Conservation (phyloP, 2,888 invertebrate genomes). For the Morpho helenor region DNA sequence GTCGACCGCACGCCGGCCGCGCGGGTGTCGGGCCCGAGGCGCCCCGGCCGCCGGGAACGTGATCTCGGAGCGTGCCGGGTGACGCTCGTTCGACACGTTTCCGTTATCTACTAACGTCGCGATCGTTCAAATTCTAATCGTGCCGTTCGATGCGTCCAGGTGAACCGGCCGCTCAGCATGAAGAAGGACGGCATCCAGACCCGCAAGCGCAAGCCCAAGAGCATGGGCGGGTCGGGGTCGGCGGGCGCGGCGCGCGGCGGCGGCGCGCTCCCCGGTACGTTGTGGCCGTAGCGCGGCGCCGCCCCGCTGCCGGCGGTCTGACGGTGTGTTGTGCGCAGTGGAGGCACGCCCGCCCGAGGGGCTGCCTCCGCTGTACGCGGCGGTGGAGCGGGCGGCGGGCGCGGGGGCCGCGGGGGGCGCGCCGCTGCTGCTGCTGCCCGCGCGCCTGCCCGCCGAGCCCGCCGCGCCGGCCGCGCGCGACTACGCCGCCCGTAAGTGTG, state of each 20-base stretch:
- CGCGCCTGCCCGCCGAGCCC: constrained; percentile 41
- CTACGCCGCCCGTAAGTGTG: no score
- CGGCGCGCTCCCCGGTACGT: constrained; percentile 58
- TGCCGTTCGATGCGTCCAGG: constrained; percentile 73
- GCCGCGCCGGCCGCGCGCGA: constrained; percentile 17
- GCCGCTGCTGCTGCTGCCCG: constrained; percentile 51
- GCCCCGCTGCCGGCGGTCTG: constrained; percentile 6
- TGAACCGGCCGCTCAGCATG: constrained; percentile 97
- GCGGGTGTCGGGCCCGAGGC: background rate
- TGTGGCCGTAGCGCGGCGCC: constrained; percentile 15
- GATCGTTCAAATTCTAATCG: no score
- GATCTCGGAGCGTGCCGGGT: no score
- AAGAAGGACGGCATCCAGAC: constrained; percentile 99
- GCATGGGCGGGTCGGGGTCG: constrained; percentile 61
- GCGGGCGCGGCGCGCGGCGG: constrained; percentile 40
- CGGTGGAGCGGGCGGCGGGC: constrained; percentile 55
- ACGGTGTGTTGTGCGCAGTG: constrained; percentile 53
- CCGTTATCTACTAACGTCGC: no score
- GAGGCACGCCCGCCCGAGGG: constrained; percentile 63
- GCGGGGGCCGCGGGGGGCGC: constrained; percentile 59
- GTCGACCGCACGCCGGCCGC: constrained; percentile 10
- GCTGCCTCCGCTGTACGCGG: constrained; percentile 73
- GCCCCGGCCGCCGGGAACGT: background rate
- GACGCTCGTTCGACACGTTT: no score
- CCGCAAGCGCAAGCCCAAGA: constrained; percentile 94